phyloP scores from a whole-genome alignment of 2,797 vertebrate genomes.

The Ficedula albicollis region DNA sequence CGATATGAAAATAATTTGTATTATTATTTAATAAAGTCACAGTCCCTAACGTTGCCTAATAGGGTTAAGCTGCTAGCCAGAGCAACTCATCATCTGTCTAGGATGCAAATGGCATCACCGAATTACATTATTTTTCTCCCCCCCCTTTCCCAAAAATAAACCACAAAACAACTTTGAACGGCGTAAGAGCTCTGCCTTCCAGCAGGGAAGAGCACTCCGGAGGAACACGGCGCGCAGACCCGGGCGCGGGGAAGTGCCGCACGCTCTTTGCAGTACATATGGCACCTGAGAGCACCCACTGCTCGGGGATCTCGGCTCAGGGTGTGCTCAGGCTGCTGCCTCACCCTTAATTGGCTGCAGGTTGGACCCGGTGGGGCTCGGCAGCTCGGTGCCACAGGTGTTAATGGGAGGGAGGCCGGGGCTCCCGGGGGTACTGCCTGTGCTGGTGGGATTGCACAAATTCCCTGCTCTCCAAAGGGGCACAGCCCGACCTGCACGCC shows the following conservation, averaged over 20 bases:
- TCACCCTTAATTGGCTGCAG: slow-evolving; percentile 8
- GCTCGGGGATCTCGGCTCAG: background rate
- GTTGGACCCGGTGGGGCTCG: background rate
- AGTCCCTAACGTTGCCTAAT: slow-evolving; percentile 66
- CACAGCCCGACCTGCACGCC: background rate
- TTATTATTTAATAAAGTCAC: slow-evolving; percentile 75
- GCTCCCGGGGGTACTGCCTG: background rate
- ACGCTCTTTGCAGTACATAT: slow-evolving; percentile 63
- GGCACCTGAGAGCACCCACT: slow-evolving; percentile 62
- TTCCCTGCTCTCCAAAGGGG: background rate
- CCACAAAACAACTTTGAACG: slow-evolving; percentile 46
- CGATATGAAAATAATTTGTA: slow-evolving; percentile 64
- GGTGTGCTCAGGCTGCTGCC: slow-evolving; percentile 16
- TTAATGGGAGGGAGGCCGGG: background rate
- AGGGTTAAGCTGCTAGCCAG: slow-evolving; percentile 73
- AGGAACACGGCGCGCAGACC: slow-evolving; percentile 11
- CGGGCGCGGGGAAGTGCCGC: background rate
- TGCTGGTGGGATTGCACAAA: background rate
- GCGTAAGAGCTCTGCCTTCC: slow-evolving; percentile 54
- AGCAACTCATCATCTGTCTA: slow-evolving; percentile 76
- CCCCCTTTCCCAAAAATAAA: slow-evolving; percentile 30
- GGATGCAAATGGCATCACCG: slow-evolving; percentile 67
- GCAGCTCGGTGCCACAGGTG: background rate
- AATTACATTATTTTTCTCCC: slow-evolving; percentile 51
- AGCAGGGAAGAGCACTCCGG: slow-evolving; percentile 38